A percentile compares a stretch with the other conserved stretches of the same genome.
These are phyloP conservation scores for Eupristina koningsbergeri DNA, from an alignment of 1,140 invertebrate genomes.

Conservation along the genomic window DNA sequence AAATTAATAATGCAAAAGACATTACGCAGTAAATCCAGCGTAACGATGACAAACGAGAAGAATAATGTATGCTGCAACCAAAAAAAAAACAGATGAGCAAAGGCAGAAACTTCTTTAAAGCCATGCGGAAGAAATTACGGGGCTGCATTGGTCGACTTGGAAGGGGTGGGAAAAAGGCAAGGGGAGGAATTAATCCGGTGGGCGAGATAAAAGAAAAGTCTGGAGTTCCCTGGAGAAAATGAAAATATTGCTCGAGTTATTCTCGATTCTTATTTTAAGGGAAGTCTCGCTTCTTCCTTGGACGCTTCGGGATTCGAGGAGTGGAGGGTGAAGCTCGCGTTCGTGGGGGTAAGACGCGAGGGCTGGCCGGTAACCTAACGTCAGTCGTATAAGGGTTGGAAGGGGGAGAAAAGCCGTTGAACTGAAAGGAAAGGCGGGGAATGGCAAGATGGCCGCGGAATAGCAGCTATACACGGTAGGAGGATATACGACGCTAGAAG, in stretches of 20 bases:
- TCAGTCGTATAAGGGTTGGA: neutral
- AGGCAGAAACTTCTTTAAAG: neutral
- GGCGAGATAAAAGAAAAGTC: constrained; percentile 15
- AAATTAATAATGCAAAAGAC: constrained; percentile 38
- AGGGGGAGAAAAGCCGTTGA: neutral
- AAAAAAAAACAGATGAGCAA: neutral
- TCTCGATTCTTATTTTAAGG: constrained; percentile 29
- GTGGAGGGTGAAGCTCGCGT: neutral
- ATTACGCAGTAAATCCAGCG: neutral
- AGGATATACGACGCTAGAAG: neutral
- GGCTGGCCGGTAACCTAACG: constrained; percentile 7
- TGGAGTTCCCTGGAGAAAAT: neutral
- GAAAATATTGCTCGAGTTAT: neutral
- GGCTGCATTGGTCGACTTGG: neutral
- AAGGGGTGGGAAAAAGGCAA: no score
- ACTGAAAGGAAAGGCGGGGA: constrained; percentile 31
- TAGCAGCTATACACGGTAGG: neutral
- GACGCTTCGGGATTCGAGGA: neutral
- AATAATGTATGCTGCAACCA: neutral
- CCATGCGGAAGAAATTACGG: constrained; percentile 6
- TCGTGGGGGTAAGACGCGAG: constrained; percentile 10
- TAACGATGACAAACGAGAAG: constrained; percentile 38
- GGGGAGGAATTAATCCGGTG: neutral
- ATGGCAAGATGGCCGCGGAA: constrained; percentile 43
- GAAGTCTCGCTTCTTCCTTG: neutral